Evolutionary conservation across 2,888 invertebrate species (phyloP).

Genomic region (Ethmia dodecea): DNA sequence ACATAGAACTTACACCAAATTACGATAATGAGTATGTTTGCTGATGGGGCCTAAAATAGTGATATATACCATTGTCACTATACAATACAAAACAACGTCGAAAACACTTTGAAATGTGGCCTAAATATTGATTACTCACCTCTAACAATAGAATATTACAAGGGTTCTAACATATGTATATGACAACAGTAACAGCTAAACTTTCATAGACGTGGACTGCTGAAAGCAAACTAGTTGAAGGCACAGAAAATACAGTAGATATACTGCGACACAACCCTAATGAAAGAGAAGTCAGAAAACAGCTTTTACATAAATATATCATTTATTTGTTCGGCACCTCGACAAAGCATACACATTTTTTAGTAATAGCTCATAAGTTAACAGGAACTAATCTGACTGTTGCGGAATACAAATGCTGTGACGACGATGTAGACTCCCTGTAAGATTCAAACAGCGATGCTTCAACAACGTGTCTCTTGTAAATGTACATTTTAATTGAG

Average conservation of each 20-base stretch:
- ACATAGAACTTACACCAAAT: constrained; percentile 39
- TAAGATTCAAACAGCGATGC: constrained; percentile 32
- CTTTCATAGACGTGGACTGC: constrained; percentile 41
- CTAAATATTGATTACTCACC: constrained; percentile 10
- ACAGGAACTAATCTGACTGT: no score
- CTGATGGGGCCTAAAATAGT: constrained; percentile 22
- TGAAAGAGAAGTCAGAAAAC: constrained; percentile 31
- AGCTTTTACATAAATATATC: constrained; percentile 19
- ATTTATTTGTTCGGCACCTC: constrained; percentile 26
- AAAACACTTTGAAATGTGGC: constrained; percentile 19
- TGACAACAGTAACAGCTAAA: constrained; percentile 36
- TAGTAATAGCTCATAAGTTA: constrained; percentile 1
- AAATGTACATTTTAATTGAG: constrained; percentile 24
- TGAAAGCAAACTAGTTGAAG: constrained; percentile 58
- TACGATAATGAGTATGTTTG: constrained; percentile 49
- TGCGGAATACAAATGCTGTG: no score
- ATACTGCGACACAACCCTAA: constrained; percentile 55
- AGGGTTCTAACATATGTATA: constrained; percentile 26
- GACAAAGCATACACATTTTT: constrained; percentile 8
- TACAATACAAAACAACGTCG: constrained; percentile 20
- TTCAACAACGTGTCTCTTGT: no score
- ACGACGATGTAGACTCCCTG: constrained; percentile 5
- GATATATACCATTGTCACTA: constrained; percentile 22
- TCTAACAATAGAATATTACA: constrained; percentile 22
- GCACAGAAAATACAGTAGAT: constrained; percentile 56